Evolutionary conservation across 2,113 vertebrate species (phyloP).

Genomic region (Odontesthes bonariensis): DNA sequence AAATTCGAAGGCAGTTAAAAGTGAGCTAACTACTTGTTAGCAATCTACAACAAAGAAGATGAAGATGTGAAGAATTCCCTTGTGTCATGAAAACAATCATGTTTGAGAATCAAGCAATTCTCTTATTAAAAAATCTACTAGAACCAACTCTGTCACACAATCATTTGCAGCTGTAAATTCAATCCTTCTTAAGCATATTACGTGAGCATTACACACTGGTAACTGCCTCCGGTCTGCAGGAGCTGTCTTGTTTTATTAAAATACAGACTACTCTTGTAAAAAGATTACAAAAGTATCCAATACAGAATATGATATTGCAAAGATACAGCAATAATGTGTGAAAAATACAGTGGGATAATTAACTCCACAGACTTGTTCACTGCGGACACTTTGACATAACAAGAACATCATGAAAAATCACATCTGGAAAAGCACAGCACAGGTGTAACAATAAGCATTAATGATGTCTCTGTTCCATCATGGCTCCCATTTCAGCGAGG

Average conservation of each 20-base stretch:
- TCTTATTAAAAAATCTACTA: background rate
- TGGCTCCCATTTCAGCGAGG: slow-evolving; percentile 19
- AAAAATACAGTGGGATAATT: slow-evolving; percentile 29
- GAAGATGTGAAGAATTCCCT: too few relatives aligned
- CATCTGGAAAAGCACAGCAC: slow-evolving; percentile 29
- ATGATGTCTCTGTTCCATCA: slow-evolving; percentile 31
- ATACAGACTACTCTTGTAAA: background rate
- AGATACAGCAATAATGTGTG: slow-evolving; percentile 18
- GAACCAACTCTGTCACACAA: background rate
- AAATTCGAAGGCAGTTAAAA: too few relatives aligned
- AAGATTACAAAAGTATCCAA: background rate
- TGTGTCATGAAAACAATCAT: background rate
- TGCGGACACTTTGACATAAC: slow-evolving; percentile 51
- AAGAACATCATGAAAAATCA: slow-evolving; percentile 61
- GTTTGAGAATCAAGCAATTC: background rate
- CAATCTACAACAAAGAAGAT: too few relatives aligned
- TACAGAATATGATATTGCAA: background rate
- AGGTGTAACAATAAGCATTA: slow-evolving; percentile 56
- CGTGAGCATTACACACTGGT: too few relatives aligned
- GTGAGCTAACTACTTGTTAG: too few relatives aligned
- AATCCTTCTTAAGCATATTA: background rate
- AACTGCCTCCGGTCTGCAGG: background rate
- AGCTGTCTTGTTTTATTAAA: background rate
- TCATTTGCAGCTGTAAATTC: background rate
- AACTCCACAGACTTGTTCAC: slow-evolving; percentile 31